Conservation (phyloP, 2,888 invertebrate species). For the Hydropsyche betteni region DNA sequence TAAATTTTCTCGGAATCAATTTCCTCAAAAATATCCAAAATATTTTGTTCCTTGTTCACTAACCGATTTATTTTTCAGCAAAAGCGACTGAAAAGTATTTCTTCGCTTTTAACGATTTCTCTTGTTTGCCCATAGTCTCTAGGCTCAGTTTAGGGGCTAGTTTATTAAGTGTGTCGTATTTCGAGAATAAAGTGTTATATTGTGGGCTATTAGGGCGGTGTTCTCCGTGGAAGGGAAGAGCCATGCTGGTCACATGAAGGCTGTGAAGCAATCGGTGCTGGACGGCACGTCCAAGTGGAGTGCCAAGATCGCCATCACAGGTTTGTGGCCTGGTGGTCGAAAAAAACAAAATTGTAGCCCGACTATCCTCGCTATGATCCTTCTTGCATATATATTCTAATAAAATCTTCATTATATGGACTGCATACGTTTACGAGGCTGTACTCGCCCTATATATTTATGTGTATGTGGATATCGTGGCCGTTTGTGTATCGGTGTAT, state of each 20-base stretch:
- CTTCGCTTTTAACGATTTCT: not conserved
- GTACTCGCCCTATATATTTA: not conserved
- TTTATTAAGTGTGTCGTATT: not conserved
- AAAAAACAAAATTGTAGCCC: slow-evolving; percentile 51
- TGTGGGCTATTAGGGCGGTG: slow-evolving; percentile 77
- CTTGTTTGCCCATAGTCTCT: too few species aligned
- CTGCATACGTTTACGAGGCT: not conserved
- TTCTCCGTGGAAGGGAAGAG: slow-evolving; percentile 95
- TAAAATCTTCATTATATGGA: too few species aligned
- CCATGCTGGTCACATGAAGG: slow-evolving; percentile 96
- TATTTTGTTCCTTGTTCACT: not conserved
- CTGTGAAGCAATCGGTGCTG: slow-evolving; percentile 97
- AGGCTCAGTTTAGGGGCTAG: too few species aligned
- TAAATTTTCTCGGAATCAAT: too few species aligned
- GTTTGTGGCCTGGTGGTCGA: slow-evolving; percentile 73
- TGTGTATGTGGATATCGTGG: slow-evolving; percentile 29
- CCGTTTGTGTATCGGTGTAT: slow-evolving; percentile 29
- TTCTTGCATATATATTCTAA: not conserved
- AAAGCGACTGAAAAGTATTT: not conserved
- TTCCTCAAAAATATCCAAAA: not conserved
- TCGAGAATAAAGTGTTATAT: slow-evolving; percentile 39
- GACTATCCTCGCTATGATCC: slow-evolving; percentile 47
- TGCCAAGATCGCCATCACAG: slow-evolving; percentile 99
- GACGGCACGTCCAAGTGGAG: slow-evolving; percentile 99
- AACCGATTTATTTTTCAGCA: not conserved